Conservation (phyloP, 2,888 invertebrate species). For the Dryomyza anilis region DNA sequence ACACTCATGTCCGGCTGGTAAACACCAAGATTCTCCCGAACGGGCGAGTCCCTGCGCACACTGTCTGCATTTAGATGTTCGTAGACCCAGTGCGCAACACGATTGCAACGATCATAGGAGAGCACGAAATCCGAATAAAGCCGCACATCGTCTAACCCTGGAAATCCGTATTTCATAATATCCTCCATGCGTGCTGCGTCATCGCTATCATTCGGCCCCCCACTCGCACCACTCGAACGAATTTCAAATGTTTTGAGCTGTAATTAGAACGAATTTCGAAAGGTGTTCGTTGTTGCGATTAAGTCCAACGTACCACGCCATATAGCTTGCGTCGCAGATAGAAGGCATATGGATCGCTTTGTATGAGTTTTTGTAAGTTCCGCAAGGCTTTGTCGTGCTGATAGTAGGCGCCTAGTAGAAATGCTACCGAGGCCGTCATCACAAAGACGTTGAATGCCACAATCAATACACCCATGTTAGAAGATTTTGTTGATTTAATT, state of each 20-base stretch:
- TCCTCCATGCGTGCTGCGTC: slow-evolving; percentile 67
- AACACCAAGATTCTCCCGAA: slow-evolving; percentile 76
- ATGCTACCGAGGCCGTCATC: slow-evolving; percentile 46
- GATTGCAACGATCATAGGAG: slow-evolving; percentile 86
- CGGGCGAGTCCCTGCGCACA: slow-evolving; percentile 67
- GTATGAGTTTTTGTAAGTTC: slow-evolving; percentile 40
- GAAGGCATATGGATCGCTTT: slow-evolving; percentile 47
- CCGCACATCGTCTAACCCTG: slow-evolving; percentile 82
- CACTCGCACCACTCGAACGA: too few relatives aligned
- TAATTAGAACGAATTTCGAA: too few relatives aligned
- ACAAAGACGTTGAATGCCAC: slow-evolving; percentile 29
- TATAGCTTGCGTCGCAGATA: slow-evolving; percentile 43
- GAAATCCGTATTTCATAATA: slow-evolving; percentile 94
- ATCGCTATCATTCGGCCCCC: too few relatives aligned
- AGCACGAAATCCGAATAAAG: slow-evolving; percentile 88
- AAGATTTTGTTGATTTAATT: too few relatives aligned
- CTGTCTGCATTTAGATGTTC: slow-evolving; percentile 85
- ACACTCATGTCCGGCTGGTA: slow-evolving; percentile 83
- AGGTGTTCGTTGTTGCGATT: too few relatives aligned
- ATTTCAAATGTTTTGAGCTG: too few relatives aligned
- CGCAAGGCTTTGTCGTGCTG: slow-evolving; percentile 44
- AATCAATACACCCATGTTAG: too few relatives aligned
- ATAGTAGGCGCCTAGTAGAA: slow-evolving; percentile 45
- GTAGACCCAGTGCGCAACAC: slow-evolving; percentile 94
- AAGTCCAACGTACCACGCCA: slow-evolving; percentile 39